Percentiles rank a stretch among this genome's conserved stretches.
phyloP scores from a whole-genome alignment of 1,140 invertebrate species.

The Acarapis woodi region DNA sequence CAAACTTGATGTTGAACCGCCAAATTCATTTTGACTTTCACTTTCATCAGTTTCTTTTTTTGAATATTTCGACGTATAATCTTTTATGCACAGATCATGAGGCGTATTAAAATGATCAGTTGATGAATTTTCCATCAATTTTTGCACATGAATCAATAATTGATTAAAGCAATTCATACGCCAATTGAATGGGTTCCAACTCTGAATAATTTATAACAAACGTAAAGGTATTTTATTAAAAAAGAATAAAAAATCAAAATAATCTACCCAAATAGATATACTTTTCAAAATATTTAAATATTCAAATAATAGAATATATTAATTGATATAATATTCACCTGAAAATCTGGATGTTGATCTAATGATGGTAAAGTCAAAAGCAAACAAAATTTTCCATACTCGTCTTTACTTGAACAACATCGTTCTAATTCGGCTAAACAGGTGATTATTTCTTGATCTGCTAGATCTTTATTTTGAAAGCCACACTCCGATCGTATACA shows the following conservation, averaged over 20 bases:
- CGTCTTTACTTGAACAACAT: constrained; percentile 61
- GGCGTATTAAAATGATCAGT: too few relatives aligned
- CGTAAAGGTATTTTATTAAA: too few relatives aligned
- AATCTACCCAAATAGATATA: too few relatives aligned
- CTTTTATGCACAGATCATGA: too few relatives aligned
- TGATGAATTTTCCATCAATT: too few relatives aligned
- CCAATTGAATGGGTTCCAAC: constrained; percentile 2
- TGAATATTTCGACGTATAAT: too few relatives aligned
- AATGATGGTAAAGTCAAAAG: constrained; percentile 65
- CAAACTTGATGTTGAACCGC: too few relatives aligned
- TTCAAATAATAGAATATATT: too few relatives aligned
- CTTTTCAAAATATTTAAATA: too few relatives aligned
- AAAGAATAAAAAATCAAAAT: too few relatives aligned
- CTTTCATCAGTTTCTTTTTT: constrained; percentile 31
- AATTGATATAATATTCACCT: too few relatives aligned
- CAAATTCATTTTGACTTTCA: constrained; percentile 23
- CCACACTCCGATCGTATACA: constrained; percentile 33
- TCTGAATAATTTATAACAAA: too few relatives aligned
- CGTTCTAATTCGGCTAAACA: constrained; percentile 55
- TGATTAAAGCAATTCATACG: constrained; percentile 22
- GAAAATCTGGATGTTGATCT: constrained; percentile 38
- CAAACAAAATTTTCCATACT: constrained; percentile 71
- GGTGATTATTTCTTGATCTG: constrained; percentile 76
- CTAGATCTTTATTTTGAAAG: constrained; percentile 45
- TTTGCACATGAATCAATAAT: constrained; percentile 40